phyloP scores from a whole-genome alignment of 1,140 invertebrate genomes.

The Araneus ventricosus region DNA sequence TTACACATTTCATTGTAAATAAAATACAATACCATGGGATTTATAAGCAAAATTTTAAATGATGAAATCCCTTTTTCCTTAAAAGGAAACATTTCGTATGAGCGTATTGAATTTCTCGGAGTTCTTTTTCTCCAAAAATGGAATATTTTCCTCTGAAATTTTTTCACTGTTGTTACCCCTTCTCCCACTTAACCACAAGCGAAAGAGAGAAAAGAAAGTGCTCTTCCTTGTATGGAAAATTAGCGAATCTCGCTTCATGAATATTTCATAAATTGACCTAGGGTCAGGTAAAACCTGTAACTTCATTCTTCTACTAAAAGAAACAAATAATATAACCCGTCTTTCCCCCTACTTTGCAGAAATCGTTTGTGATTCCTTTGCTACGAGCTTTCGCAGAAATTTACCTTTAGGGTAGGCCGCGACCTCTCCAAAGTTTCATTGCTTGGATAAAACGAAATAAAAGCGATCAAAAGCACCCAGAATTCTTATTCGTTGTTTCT shows the following conservation, averaged over 20 bases:
- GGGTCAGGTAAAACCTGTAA: constrained; percentile 63
- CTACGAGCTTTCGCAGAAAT: not conserved
- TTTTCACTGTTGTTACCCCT: no score
- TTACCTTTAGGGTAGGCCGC: not conserved
- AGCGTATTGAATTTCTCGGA: no score
- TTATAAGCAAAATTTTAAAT: no score
- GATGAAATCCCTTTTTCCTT: no score
- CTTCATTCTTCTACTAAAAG: constrained; percentile 28
- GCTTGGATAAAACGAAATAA: constrained; percentile 2
- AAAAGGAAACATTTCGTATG: no score
- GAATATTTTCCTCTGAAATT: no score
- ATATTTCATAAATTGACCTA: constrained; percentile 59
- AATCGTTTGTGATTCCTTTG: not conserved
- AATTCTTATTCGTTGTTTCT: not conserved
- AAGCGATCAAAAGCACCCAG: not conserved
- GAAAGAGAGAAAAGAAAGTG: not conserved
- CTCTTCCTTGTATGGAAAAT: not conserved
- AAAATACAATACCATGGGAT: no score
- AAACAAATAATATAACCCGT: constrained; percentile 22
- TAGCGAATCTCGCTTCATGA: constrained; percentile 28
- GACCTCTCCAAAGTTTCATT: not conserved
- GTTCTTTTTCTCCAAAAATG: no score
- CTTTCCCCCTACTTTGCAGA: not conserved
- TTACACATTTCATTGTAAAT: no score
- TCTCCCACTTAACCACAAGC: not conserved